Conservation (phyloP, 2,113 vertebrate genomes). For the Gopherus evgoodei region DNA sequence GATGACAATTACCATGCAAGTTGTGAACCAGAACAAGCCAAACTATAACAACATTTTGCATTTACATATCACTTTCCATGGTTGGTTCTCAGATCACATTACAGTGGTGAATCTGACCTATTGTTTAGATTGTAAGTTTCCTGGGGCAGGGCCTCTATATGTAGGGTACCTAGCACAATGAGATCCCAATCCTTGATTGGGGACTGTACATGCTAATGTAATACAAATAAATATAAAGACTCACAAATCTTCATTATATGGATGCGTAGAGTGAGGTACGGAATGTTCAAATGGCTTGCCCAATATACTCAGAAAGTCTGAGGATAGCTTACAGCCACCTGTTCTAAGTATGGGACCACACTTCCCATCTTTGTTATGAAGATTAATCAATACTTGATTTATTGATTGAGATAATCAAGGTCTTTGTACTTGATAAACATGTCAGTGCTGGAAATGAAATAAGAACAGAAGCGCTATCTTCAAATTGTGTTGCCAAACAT, state of each 20-base stretch:
- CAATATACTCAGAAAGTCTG: background rate
- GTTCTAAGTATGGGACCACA: background rate
- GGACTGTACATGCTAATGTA: background rate
- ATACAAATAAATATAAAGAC: background rate
- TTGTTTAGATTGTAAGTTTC: background rate
- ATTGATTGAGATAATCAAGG: background rate
- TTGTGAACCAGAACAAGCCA: background rate
- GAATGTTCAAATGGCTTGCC: background rate
- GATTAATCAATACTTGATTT: background rate
- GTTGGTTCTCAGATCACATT: background rate
- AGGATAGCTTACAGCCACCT: background rate
- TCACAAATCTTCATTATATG: background rate
- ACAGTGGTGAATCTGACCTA: background rate
- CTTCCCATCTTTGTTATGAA: background rate
- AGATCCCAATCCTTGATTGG: background rate
- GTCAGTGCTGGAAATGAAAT: background rate
- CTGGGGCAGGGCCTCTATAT: accelerated
- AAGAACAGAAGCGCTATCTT: background rate
- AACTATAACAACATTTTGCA: background rate
- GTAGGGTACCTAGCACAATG: background rate
- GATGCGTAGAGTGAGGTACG: background rate
- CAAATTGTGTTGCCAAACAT: background rate
- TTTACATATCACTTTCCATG: background rate
- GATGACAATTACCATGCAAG: background rate
- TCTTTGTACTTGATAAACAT: background rate